Base-by-base conservation (phyloP, 2,888 invertebrate species). In the Eumerus sabulonum region DNA sequence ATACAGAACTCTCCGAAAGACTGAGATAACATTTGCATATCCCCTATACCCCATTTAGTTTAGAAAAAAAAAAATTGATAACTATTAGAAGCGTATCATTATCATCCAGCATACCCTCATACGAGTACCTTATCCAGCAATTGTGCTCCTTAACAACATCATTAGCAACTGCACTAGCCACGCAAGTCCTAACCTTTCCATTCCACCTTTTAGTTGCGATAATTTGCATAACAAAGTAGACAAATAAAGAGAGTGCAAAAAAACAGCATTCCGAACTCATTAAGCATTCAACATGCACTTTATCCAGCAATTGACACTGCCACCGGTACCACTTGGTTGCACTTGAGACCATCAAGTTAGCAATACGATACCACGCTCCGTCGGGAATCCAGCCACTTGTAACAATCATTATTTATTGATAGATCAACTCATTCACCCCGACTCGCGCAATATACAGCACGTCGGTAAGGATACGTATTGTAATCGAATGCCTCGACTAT, bases 391-490 rank as follows among this genome's bases (percentile, higher is more conserved):
- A 7, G 7, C 63, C 56, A 62, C 51, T 68, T 68, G 68, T 56
- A 38, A 48, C 56, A 47, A 57, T 51, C 45, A 68, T 74, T 63
- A 74, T 68, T 63, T 63, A 68, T 68, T 68, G 56, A 63, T 57
- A 40, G 56, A 74, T 63, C 35, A 63, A 27, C 14, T 38, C 62
- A 13, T 53, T 38, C 47, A 36, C 19, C 56, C 27, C 48, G 54
- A 54, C 42, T 67, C 50, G 40, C 50, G 57, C 40, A 48, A 48
- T 27, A 42, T 35, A 56, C 27, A 27, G 27, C 27, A 54, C 64
- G 38, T 27, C 13, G 12, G n/a, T 38, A 50, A 60, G 60, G 50
- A 60, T 60, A 17, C 19, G 7, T 27, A 27, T 13, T n/a, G 16
- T 13, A 14, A 9, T 3, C 14, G 44, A 44, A 19, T 9, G 7